These are phyloP conservation scores for Syrphus vitripennis DNA, from an alignment of 2,888 invertebrate species.

Conservation along the genomic window DNA sequence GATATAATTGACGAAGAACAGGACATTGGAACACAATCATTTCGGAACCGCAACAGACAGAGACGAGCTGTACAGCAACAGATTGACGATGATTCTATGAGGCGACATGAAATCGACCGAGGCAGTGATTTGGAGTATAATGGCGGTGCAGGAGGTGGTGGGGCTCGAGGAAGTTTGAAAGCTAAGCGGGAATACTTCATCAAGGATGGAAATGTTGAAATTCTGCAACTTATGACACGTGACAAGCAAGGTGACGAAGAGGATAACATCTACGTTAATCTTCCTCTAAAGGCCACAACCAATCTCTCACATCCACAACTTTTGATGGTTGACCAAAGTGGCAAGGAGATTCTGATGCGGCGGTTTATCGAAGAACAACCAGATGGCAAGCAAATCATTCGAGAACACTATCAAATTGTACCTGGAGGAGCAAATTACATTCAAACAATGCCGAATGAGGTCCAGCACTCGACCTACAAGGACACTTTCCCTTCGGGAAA, in stretches of 20 bases:
- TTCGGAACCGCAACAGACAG: constrained; percentile 69
- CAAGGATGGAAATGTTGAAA: constrained; percentile 92
- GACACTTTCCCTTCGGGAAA: constrained; percentile 77
- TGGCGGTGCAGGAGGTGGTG: constrained; percentile 73
- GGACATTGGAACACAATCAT: constrained; percentile 72
- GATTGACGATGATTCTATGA: constrained; percentile 87
- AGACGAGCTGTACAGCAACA: constrained; percentile 81
- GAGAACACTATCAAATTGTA: constrained; percentile 82
- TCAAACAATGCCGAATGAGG: constrained; percentile 80
- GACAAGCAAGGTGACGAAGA: constrained; percentile 85
- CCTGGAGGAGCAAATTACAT: constrained; percentile 79
- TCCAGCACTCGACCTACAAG: constrained; percentile 77
- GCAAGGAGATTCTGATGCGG: constrained; percentile 92
- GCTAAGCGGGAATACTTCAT: constrained; percentile 88
- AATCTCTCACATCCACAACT: constrained; percentile 84
- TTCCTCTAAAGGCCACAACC: constrained; percentile 82
- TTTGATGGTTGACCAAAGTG: constrained; percentile 88
- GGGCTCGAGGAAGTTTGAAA: constrained; percentile 76
- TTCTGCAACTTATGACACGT: constrained; percentile 89
- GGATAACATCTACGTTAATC: constrained; percentile 84
- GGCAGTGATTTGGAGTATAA: constrained; percentile 86
- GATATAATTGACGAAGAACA: constrained; percentile 77
- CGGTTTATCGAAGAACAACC: constrained; percentile 92
- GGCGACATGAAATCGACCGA: constrained; percentile 89
- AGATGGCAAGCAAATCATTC: constrained; percentile 84